A percentile compares a stretch with the other conserved stretches of the same genome.
phyloP scores from a whole-genome alignment of 1,140 invertebrate species.

The Arion vulgaris region DNA sequence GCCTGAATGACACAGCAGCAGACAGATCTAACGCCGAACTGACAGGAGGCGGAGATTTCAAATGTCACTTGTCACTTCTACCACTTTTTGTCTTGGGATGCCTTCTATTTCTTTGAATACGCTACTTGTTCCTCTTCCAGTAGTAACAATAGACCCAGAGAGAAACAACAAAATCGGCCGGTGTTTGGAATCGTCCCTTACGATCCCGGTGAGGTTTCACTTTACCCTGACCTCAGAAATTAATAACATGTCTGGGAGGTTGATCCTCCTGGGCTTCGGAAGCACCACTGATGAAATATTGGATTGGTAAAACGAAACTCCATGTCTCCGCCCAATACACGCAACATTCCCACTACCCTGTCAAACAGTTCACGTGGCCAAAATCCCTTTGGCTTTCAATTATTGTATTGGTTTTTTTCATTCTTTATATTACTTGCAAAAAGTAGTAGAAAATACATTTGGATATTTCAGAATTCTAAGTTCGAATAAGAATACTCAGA shows the following conservation, averaged over 20 bases:
- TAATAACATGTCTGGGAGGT: conserved; percentile 22
- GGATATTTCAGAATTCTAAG: too few relatives aligned
- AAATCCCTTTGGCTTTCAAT: background rate
- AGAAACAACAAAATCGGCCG: background rate
- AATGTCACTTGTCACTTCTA: conserved; percentile 15
- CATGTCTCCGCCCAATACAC: conserved; percentile 11
- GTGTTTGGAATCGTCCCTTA: conserved; percentile 1
- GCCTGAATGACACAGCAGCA: background rate
- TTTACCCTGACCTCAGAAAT: conserved; percentile 22
- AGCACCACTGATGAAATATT: conserved; percentile 26
- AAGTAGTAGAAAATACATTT: too few relatives aligned
- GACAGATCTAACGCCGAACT: background rate
- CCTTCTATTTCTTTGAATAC: background rate
- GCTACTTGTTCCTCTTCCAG: background rate
- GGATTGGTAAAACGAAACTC: conserved; percentile 26
- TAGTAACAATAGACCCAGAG: background rate
- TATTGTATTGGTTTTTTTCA: background rate
- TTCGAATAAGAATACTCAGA: too few relatives aligned
- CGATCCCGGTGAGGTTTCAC: conserved; percentile 3
- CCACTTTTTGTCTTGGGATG: background rate
- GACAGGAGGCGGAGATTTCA: conserved; percentile 13
- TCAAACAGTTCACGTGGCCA: background rate
- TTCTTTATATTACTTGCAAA: too few relatives aligned
- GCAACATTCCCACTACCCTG: conserved; percentile 10
- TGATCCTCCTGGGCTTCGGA: conserved; percentile 9